Evolutionary conservation across 1,140 invertebrate species (phyloP).

Genomic region (Tenebrio molitor): DNA sequence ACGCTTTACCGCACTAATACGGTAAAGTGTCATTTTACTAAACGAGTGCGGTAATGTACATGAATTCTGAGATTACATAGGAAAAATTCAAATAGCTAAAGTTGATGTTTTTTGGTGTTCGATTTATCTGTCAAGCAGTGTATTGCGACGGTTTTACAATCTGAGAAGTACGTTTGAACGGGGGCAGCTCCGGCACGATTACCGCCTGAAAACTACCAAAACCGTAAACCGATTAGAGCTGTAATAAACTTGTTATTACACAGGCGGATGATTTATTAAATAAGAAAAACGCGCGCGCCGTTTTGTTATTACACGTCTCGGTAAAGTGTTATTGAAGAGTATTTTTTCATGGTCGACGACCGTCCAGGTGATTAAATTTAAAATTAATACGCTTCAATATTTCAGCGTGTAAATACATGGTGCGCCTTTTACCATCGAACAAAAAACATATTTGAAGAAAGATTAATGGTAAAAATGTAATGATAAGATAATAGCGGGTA

Average conservation of each 20-base stretch:
- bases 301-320: not conserved
- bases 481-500: slow-evolving; percentile 37
- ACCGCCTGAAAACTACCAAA: not conserved
- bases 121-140: no score
- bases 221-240: slow-evolving; percentile 3
- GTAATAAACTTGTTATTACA: slow-evolving; percentile 32
- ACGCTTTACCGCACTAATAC: no score
- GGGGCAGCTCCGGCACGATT: not conserved
- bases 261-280: slow-evolving; percentile 16
- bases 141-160: not conserved
- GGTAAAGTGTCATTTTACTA: no score
- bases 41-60: no score
- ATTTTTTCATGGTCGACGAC: slow-evolving; percentile 26
- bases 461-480: slow-evolving; percentile 39
- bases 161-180: not conserved
- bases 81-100: no score
- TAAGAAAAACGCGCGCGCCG: not conserved
- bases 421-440: not conserved
- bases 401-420: slow-evolving; percentile 35
- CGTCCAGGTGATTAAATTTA: slow-evolving; percentile 35
- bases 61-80: no score
- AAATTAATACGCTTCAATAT: slow-evolving; percentile 31
- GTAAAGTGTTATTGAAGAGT: not conserved
- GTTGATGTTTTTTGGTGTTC: no score
- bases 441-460: slow-evolving; percentile 14